phyloP scores from a whole-genome alignment of 2,113 vertebrate genomes.

The Hyperopisus bebe region DNA sequence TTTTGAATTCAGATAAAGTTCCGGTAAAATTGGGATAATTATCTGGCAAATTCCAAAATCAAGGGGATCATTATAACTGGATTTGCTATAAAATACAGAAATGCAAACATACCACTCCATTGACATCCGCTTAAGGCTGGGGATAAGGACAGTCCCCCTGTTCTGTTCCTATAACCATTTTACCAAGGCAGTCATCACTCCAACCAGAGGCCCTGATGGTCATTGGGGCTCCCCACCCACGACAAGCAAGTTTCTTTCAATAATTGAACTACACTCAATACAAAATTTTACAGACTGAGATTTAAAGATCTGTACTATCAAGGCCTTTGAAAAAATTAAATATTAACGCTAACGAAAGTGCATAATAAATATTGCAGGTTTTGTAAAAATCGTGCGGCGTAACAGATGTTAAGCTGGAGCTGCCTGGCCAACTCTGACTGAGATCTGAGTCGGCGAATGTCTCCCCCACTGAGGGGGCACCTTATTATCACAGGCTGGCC shows the following conservation, averaged over 20 bases:
- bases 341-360: constrained; percentile 26
- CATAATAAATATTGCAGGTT: constrained; percentile 24
- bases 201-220: neutral
- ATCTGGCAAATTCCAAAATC: neutral
- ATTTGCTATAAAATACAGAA: neutral
- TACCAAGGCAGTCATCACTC: too few relatives aligned
- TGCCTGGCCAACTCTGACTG: neutral
- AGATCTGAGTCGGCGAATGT: neutral
- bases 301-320: constrained; percentile 20
- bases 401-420: neutral
- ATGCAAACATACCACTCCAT: neutral
- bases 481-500: neutral
- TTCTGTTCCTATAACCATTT: neutral
- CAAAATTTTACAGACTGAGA: constrained; percentile 15
- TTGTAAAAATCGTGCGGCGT: neutral
- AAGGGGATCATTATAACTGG: neutral
- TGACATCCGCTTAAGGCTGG: neutral
- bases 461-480: neutral
- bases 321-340: constrained; percentile 18
- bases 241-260: neutral
- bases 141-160: neutral
- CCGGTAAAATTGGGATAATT: neutral
- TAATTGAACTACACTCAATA: constrained; percentile 25
- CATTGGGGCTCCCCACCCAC: neutral
- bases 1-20: neutral